These are phyloP conservation scores for Vespertilio murinus DNA, from an alignment of 2,797 vertebrate genomes.

Conservation along the genomic window DNA sequence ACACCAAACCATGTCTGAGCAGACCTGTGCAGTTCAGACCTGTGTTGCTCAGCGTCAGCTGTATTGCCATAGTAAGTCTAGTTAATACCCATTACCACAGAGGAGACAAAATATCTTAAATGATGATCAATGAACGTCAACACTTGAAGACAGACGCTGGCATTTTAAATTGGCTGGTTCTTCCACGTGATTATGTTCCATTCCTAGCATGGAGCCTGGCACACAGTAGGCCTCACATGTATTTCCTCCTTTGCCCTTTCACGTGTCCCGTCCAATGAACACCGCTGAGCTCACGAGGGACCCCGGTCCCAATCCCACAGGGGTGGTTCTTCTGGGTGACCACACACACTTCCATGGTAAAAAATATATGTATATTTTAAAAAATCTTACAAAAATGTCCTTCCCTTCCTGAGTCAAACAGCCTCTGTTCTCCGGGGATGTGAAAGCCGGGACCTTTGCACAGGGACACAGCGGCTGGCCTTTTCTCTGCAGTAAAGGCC, in stretches of 20 bases:
- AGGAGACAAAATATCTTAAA: not conserved
- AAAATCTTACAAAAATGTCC: not conserved
- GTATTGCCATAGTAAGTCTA: not conserved
- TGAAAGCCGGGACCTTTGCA: slow-evolving; percentile 12
- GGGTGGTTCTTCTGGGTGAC: not conserved
- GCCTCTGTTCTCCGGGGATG: slow-evolving; percentile 30
- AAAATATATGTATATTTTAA: not conserved
- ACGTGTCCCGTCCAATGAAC: not conserved
- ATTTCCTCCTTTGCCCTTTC: not conserved
- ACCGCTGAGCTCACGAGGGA: not conserved
- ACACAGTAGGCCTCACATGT: not conserved
- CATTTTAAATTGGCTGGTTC: not conserved
- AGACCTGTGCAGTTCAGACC: not conserved
- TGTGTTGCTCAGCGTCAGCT: not conserved
- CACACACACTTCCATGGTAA: slow-evolving; percentile 16
- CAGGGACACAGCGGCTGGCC: slow-evolving; percentile 2
- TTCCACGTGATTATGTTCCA: not conserved
- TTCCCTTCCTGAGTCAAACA: not conserved
- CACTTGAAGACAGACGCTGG: not conserved
- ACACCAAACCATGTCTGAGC: not conserved
- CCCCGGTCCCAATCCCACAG: not conserved
- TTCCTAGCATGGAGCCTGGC: not conserved
- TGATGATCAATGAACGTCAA: not conserved
- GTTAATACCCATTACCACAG: not conserved
- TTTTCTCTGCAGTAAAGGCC: slow-evolving; percentile 23